A percentile compares a stretch with the other conserved stretches of the same genome.
Conservation (phyloP, 2,113 vertebrate species). For the Xiphophorus couchianus region DNA sequence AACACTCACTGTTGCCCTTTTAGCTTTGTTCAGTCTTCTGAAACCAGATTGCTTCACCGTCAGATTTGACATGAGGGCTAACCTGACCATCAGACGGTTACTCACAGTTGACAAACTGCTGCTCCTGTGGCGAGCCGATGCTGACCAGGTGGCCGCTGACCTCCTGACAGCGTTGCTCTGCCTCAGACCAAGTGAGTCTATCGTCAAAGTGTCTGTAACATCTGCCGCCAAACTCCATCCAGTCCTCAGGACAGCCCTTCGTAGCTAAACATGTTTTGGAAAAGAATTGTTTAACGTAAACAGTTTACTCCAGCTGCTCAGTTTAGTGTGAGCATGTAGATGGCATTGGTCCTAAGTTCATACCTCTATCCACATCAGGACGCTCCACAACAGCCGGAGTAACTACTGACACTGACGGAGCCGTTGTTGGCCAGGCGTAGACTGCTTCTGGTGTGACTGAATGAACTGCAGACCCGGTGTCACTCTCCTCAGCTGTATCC, state of each 20-base stretch:
- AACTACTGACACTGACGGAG: slow-evolving; percentile 57
- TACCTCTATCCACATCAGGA: slow-evolving; percentile 68
- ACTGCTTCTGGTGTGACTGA: slow-evolving; percentile 26
- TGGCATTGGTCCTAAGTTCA: background rate
- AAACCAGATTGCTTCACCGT: too few species aligned
- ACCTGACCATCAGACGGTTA: slow-evolving; percentile 37
- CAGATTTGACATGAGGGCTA: background rate
- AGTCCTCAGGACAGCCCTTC: slow-evolving; percentile 87
- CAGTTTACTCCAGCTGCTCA: background rate
- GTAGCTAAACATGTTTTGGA: slow-evolving; percentile 70
- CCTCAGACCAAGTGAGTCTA: slow-evolving; percentile 88
- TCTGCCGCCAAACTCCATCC: slow-evolving; percentile 91
- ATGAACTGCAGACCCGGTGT: slow-evolving; percentile 41
- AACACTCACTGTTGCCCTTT: too few species aligned
- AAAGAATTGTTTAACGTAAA: background rate
- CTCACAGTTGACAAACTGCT: slow-evolving; percentile 95
- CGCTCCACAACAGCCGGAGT: slow-evolving; percentile 64
- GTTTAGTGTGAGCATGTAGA: background rate
- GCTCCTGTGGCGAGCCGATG: slow-evolving; percentile 89
- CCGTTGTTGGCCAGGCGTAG: slow-evolving; percentile 61
- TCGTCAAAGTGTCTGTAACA: slow-evolving; percentile 91
- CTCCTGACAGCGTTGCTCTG: slow-evolving; percentile 86
- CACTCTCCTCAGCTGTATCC: slow-evolving; percentile 24
- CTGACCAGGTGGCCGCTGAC: slow-evolving; percentile 92
- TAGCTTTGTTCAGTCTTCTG: too few species aligned